Evolutionary conservation across 2,113 vertebrate genomes (phyloP).

Genomic region (Excalfactoria chinensis): DNA sequence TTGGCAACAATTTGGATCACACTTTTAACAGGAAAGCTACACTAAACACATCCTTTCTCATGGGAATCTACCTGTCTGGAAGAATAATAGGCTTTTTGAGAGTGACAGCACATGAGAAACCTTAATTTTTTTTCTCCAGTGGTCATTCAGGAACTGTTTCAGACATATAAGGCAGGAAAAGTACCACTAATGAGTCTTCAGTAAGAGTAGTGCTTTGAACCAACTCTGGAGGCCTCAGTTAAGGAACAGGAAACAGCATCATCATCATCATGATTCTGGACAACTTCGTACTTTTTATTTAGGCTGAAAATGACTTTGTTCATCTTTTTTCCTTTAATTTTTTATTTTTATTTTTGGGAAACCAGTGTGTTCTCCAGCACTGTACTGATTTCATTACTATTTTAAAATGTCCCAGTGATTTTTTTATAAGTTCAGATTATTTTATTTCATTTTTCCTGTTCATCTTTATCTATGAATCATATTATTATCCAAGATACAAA

Average conservation of each 20-base stretch:
- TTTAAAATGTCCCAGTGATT: neutral
- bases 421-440: neutral
- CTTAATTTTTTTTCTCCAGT: accelerated
- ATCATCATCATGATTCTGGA: neutral
- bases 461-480: neutral
- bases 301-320: neutral
- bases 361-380: neutral
- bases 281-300: neutral
- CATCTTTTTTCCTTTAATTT: neutral
- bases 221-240: neutral
- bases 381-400: neutral
- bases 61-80: neutral
- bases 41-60: neutral
- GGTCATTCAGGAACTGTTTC: neutral
- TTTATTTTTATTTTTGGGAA: neutral
- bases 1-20: neutral
- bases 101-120: neutral
- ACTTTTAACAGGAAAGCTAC: neutral
- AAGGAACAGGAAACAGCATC: neutral
- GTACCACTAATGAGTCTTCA: neutral
- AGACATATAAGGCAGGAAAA: neutral
- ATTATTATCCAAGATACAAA: neutral
- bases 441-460: neutral
- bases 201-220: neutral
- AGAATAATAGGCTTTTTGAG: neutral